These are phyloP conservation scores for Lasioglossum vierecki DNA, from an alignment of 2,888 invertebrate species.

Conservation along the genomic window DNA sequence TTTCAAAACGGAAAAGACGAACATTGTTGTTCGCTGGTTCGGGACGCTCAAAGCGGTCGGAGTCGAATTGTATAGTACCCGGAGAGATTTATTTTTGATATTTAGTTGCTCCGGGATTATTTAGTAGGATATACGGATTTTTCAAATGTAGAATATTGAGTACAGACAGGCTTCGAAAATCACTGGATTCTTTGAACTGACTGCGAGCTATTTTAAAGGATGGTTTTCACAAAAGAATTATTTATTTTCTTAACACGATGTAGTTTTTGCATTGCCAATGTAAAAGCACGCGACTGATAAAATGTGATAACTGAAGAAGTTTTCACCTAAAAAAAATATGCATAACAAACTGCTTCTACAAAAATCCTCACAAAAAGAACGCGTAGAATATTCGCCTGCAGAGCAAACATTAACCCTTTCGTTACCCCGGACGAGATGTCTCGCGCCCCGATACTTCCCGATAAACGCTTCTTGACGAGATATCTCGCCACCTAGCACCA, in stretches of 20 bases:
- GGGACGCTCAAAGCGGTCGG: not conserved
- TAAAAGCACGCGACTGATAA: no score
- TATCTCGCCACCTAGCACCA: no score
- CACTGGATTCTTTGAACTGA: not conserved
- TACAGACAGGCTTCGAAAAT: not conserved
- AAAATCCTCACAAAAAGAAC: not conserved
- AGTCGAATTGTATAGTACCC: not conserved
- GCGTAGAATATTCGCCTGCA: not conserved
- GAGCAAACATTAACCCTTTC: not conserved
- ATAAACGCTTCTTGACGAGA: no score
- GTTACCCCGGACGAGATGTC: no score
- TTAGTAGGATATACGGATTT: not conserved
- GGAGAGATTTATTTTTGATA: not conserved
- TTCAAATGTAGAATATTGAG: not conserved
- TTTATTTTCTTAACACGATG: not conserved
- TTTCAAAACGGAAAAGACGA: not conserved
- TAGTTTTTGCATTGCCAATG: no score
- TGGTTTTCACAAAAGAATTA: not conserved
- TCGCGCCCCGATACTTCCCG: no score
- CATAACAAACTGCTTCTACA: not conserved
- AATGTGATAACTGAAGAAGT: no score
- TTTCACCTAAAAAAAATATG: not conserved
- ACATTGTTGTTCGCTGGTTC: not conserved
- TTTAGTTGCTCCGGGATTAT: not conserved
- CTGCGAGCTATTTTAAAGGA: not conserved